These are phyloP conservation scores for Ooceraea biroi DNA, from an alignment of 1,140 invertebrate species.

Conservation along the genomic window DNA sequence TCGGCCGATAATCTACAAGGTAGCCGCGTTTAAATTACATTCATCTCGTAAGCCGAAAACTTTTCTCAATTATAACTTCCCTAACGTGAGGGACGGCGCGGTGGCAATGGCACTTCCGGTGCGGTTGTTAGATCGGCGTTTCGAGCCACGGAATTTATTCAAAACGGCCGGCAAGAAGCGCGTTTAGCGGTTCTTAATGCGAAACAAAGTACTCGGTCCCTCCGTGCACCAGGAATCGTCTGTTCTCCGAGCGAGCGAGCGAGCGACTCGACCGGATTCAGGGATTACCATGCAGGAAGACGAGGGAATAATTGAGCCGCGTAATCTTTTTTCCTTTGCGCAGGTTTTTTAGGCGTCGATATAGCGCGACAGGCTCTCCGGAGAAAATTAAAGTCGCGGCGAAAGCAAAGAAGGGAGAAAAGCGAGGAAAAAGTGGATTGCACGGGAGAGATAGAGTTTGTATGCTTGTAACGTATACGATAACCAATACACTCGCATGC, in stretches of 20 bases:
- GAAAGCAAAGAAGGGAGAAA: too few species aligned
- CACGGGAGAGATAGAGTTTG: neutral
- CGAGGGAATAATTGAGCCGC: slow-evolving; percentile 58
- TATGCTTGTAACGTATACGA: neutral
- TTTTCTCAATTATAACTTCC: slow-evolving; percentile 58
- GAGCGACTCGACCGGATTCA: slow-evolving; percentile 38
- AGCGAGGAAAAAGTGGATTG: slow-evolving; percentile 49
- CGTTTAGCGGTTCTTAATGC: slow-evolving; percentile 59
- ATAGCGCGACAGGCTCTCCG: slow-evolving; percentile 12
- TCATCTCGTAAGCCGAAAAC: slow-evolving; percentile 44
- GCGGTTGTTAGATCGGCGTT: slow-evolving; percentile 40
- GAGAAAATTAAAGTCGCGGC: slow-evolving; percentile 54
- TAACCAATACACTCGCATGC: slow-evolving; percentile 3
- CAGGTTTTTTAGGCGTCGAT: slow-evolving; percentile 51
- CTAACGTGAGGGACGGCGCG: neutral
- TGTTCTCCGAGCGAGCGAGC: neutral
- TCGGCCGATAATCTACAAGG: slow-evolving; percentile 27
- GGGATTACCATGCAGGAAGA: slow-evolving; percentile 56
- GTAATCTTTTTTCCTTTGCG: slow-evolving; percentile 42
- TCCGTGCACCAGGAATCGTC: slow-evolving; percentile 32
- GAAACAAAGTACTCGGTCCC: slow-evolving; percentile 51
- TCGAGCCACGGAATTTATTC: slow-evolving; percentile 43
- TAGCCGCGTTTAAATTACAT: slow-evolving; percentile 37
- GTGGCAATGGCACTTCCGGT: neutral
- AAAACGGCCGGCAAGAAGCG: slow-evolving; percentile 40